Base-by-base conservation (phyloP, 2,888 invertebrate species). In the Drosophila multiciliata region DNA sequence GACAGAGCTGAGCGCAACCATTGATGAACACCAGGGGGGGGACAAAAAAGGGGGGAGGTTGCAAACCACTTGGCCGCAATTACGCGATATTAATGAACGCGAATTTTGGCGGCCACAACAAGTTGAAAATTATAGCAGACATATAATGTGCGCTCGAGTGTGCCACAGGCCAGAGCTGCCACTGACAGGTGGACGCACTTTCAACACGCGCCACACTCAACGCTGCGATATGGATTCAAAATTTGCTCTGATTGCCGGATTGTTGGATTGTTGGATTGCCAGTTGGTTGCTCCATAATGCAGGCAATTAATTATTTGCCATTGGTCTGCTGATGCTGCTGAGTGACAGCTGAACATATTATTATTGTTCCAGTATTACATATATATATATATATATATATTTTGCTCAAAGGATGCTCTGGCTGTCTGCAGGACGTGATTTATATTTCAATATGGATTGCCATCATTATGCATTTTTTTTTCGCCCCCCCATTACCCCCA, bases 401-500 rank as follows among this genome's bases (percentile, higher is more conserved):
- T 59, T 29, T 40, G 40, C 38, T 36, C 36, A 32, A 50, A 72
- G 73, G 50, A 55, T 55, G 29, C 54, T 75, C 36, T 53, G 50
- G 55, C 61, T 55, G 35, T 50, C 55, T 62, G 58, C 38, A 73
- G 36, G 70, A 74, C 76, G 87, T 89, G 84, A 85, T 85, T 85
- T 85, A 85, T 85, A 75, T 75, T 84, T 87, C 81, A 87, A 85
- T 85, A 85, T 82, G 87, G 71, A 87, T 89, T 72, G 87, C 84
- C 84, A 89, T 89, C 84, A 89, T 89, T 84, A 84, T 84, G 89
- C 89, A 84, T 76, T 87, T 89, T 89, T 87, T 49, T 36, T 11
- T 1, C 23, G 20, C 2, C 20, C 86, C 66, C 73, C 73, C 77
- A 79, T 72, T 73, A 38, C 42, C 38, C 20, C 35, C 20, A 20